Evolutionary conservation across 2,888 invertebrate species (phyloP).

Genomic region (Pristionchus mayeri): DNA sequence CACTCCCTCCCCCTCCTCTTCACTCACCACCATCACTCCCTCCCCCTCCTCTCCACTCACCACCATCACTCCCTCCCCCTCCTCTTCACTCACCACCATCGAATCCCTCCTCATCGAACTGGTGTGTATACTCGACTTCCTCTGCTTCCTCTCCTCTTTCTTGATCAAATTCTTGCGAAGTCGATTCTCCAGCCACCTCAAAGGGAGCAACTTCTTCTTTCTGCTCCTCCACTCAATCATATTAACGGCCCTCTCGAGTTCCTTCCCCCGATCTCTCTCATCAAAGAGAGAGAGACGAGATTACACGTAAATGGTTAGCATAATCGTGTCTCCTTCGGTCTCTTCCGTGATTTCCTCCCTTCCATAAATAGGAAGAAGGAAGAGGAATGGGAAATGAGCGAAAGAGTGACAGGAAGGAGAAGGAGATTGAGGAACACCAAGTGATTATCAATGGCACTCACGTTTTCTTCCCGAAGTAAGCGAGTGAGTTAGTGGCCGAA

Average conservation of each 20-base stretch:
- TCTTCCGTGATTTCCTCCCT: not conserved
- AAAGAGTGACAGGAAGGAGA: not conserved
- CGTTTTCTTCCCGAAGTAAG: constrained; percentile 72
- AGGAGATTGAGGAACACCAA: not conserved
- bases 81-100: not conserved
- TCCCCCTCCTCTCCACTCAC: too few species aligned
- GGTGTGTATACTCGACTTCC: constrained; percentile 51
- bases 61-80: not conserved
- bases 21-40: too few species aligned
- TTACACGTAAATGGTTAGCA: not conserved
- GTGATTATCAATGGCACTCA: too few species aligned
- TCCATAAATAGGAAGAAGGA: not conserved
- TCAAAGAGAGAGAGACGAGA: not conserved
- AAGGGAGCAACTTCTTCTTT: constrained; percentile 19
- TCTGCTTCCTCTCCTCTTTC: constrained; percentile 62
- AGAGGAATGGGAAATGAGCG: not conserved
- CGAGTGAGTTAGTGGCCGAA: constrained; percentile 74
- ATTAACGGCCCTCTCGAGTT: not conserved
- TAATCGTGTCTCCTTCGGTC: not conserved
- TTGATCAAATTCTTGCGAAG: constrained; percentile 59
- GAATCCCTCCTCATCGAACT: constrained; percentile 39
- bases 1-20: not conserved
- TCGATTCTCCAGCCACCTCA: constrained; percentile 64
- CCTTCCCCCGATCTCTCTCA: not conserved
- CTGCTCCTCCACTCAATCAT: not conserved